Evolutionary conservation across 2,797 vertebrate species (phyloP).

Genomic region (Sebastes diaconus): DNA sequence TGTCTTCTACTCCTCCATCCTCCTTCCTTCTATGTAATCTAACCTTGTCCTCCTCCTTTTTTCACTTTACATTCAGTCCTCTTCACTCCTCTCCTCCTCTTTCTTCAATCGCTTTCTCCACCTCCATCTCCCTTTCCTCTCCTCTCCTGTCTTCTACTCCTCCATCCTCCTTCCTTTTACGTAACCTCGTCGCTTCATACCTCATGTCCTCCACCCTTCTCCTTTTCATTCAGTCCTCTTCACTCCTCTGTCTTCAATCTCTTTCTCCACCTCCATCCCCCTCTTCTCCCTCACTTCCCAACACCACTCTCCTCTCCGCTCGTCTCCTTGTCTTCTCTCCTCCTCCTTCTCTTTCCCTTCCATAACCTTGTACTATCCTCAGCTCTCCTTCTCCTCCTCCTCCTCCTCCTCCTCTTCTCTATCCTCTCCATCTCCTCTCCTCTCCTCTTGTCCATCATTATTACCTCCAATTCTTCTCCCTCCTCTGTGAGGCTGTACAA

Average conservation of each 20-base stretch:
- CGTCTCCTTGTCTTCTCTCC: background rate
- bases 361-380: background rate
- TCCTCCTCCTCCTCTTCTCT: background rate
- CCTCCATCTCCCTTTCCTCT: background rate
- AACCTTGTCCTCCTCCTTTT: background rate
- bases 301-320: background rate
- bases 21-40: background rate
- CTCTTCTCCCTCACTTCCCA: background rate
- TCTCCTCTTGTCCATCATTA: conserved; percentile 12
- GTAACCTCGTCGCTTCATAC: background rate
- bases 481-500: conserved; percentile 31
- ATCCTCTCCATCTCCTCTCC: background rate
- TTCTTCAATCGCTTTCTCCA: no score
- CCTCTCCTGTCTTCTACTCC: background rate
- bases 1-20: background rate
- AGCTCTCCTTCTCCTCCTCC: background rate
- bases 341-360: background rate
- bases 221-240: background rate
- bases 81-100: background rate
- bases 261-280: background rate
- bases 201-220: background rate
- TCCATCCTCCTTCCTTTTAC: background rate
- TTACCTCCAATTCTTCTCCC: conserved; percentile 13
- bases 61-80: background rate
- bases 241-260: no score